A percentile compares a stretch with the other conserved stretches of the same genome.
Conservation (phyloP, 2,797 vertebrate species). For the Sebastes elongatus region DNA sequence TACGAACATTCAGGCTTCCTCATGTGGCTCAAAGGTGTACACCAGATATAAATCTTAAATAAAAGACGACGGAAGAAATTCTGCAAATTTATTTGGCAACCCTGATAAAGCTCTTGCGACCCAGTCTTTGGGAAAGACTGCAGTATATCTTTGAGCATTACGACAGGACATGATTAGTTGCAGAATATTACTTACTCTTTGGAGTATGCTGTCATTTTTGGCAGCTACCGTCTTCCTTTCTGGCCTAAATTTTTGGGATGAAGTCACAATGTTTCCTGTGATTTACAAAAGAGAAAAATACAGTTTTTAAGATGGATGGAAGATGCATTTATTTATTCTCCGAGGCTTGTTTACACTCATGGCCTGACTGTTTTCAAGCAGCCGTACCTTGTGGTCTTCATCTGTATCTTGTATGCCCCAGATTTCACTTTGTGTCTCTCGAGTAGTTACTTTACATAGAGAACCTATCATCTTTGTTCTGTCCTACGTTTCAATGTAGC, state of each 20-base stretch:
- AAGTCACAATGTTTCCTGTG: constrained; percentile 8
- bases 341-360: constrained; percentile 2
- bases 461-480: constrained; percentile 1
- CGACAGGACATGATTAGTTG: background rate
- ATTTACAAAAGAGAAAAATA: constrained; percentile 3
- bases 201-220: background rate
- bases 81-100: too few species aligned
- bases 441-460: background rate
- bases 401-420: background rate
- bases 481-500: background rate
- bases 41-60: too few species aligned
- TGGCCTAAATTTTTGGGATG: background rate
- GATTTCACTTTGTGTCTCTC: background rate
- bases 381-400: background rate
- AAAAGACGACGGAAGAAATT: too few species aligned
- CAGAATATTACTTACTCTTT: background rate
- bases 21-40: too few species aligned
- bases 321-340: background rate
- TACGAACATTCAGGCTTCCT: too few species aligned
- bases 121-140: too few species aligned
- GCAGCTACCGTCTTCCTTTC: background rate
- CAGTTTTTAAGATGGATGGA: background rate
- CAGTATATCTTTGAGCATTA: background rate
- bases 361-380: background rate
- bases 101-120: too few species aligned